Base-by-base conservation (phyloP, 1,140 invertebrate genomes). In the Pseudomyrmex flavicornis region DNA sequence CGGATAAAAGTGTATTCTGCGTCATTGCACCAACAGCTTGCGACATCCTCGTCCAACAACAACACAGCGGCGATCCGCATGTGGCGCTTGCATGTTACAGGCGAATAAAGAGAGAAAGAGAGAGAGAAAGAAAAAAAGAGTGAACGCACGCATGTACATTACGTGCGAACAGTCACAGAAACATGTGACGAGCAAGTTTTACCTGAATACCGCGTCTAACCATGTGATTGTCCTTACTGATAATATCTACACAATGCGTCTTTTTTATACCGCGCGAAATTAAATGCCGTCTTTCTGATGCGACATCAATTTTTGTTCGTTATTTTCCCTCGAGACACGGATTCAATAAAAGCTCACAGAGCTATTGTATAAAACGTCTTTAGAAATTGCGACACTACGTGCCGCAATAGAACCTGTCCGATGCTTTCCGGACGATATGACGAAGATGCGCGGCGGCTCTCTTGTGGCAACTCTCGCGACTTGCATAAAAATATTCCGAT, bases 151-250 rank as follows among this genome's bases (percentile, higher is more conserved):
- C n/a, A 20, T 59, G 26, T 13, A 17, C 46, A 20, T 54, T 70
- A 80, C 83, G 58, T 54, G 83, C 65, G 58, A 48, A 50, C 35
- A 13, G 48, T 82, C 56, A 22, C 17, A 59, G 62, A 73, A 79
- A 80, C n/a, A 61, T 22, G 72, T 46, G 79, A 86, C 66, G 48
- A 66, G 26, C n/a, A 74, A 86, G 80, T 87, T 84, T 87, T 87
- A 84, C 73, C 26, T 26, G 46, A 48, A 56, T 59, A 76, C 15
- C n/a, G 54, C 20, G 35, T 54, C 35, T 35, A 56, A 68, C 22
- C 58, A 35, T 52, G 54, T 52, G 75, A 86, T 83, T n/a, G 44
- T 73, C 59, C 66, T 54, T 61, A 26, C 13, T 69, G 79, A 83
- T 73, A 75, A 12, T 46, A 44, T 52, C 50, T 50, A 22, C 62